Percentiles rank a stretch among this genome's conserved stretches.
phyloP scores from a whole-genome alignment of 2,797 vertebrate species.

The Furcifer pardalis region DNA sequence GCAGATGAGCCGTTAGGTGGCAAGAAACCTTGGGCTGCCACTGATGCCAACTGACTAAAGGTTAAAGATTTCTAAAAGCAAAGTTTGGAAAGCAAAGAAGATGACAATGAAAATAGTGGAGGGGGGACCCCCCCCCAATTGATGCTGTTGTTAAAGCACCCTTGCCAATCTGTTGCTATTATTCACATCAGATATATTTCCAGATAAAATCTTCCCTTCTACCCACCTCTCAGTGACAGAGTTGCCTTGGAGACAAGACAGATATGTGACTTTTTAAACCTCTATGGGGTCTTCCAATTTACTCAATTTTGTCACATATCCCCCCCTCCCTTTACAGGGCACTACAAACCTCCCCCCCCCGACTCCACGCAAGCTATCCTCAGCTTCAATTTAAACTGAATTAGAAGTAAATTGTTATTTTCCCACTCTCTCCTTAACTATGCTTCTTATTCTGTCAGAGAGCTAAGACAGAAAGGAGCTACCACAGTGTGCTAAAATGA shows the following conservation, averaged over 20 bases:
- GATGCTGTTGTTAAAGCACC: background rate
- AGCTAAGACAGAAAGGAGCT: background rate
- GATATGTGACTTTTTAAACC: background rate
- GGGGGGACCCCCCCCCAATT: background rate
- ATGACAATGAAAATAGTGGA: too few relatives aligned
- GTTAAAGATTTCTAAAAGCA: background rate
- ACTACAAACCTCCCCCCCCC: too few relatives aligned
- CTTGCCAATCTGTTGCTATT: background rate
- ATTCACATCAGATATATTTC: background rate
- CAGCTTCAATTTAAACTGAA: background rate
- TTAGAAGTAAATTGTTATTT: background rate
- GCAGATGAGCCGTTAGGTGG: background rate
- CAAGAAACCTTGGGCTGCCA: background rate
- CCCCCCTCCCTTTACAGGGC: too few relatives aligned
- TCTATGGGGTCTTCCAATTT: background rate
- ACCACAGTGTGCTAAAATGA: slow-evolving; percentile 18
- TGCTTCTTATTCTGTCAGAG: background rate
- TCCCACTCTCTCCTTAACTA: slow-evolving; percentile 3
- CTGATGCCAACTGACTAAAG: background rate
- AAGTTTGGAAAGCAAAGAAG: background rate
- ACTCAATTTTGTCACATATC: background rate
- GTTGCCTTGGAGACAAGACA: slow-evolving; percentile 12
- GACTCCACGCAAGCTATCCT: background rate
- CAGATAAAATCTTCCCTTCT: background rate
- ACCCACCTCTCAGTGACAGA: background rate